Evolutionary conservation across 2,888 invertebrate genomes (phyloP).

Genomic region (Torymus tubicola): DNA sequence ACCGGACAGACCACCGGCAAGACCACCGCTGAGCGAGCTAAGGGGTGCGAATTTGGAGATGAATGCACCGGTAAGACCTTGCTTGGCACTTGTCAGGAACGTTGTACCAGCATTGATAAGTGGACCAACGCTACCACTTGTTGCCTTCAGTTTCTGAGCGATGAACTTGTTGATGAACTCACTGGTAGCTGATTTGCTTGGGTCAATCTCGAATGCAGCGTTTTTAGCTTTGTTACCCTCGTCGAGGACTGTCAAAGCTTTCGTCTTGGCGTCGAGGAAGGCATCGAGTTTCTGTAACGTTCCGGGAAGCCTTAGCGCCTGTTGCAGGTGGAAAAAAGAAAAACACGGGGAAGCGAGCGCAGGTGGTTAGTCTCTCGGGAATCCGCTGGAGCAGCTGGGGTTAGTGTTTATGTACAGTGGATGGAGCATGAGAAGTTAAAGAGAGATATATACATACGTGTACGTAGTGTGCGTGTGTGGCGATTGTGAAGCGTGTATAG

Average conservation of each 20-base stretch:
- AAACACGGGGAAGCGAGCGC: no score
- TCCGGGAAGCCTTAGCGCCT: no score
- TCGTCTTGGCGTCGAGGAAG: conserved; percentile 88
- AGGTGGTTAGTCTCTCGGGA: no score
- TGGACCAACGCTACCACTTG: conserved; percentile 78
- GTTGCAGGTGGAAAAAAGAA: no score
- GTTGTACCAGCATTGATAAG: conserved; percentile 82
- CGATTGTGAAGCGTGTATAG: no score
- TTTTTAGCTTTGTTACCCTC: conserved; percentile 86
- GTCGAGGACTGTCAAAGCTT: conserved; percentile 84
- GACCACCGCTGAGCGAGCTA: conserved; percentile 79
- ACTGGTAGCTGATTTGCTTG: conserved; percentile 80
- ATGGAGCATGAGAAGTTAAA: no score
- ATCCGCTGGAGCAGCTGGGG: no score
- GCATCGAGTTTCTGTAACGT: conserved; percentile 87
- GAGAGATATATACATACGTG: no score
- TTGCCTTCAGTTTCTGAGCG: conserved; percentile 84
- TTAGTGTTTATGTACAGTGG: no score
- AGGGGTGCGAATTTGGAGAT: conserved; percentile 72
- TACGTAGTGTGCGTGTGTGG: no score
- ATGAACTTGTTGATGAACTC: conserved; percentile 82
- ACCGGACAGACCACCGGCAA: conserved; percentile 77
- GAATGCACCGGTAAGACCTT: conserved; percentile 68
- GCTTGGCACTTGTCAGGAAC: conserved; percentile 71
- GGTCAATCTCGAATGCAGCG: conserved; percentile 84